Evolutionary conservation across 2,113 vertebrate species (phyloP).

Genomic region (Leptocoma aspasia): DNA sequence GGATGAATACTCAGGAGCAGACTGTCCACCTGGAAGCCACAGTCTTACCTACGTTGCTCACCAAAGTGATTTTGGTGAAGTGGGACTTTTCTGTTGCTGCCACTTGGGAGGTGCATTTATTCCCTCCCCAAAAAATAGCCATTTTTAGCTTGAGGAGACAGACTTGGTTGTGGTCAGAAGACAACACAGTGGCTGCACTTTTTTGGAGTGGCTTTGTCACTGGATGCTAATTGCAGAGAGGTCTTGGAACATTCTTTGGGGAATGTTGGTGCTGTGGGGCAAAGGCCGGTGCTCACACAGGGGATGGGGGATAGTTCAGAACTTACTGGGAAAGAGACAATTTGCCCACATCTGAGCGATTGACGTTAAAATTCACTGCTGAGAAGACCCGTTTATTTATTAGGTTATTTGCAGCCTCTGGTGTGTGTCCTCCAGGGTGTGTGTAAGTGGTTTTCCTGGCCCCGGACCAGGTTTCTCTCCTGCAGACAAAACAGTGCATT

Average conservation of each 20-base stretch:
- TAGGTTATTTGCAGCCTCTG: not conserved
- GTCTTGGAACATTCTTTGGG: not conserved
- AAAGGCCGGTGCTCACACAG: not conserved
- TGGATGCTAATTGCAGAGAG: not conserved
- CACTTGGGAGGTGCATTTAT: not conserved
- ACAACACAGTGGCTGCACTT: not conserved
- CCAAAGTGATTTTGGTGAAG: not conserved
- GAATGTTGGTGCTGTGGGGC: not conserved
- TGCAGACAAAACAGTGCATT: constrained; percentile 19
- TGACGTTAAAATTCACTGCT: not conserved
- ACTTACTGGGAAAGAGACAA: not conserved
- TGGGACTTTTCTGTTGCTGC: not conserved
- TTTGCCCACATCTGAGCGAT: not conserved
- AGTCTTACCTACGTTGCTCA: not conserved
- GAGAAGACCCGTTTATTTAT: not conserved
- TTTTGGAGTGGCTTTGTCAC: not conserved
- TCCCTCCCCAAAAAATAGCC: not conserved
- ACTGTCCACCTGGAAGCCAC: not conserved
- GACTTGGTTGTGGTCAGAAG: not conserved
- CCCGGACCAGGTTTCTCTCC: not conserved
- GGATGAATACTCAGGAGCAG: not conserved
- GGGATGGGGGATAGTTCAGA: too few relatives aligned
- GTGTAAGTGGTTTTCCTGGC: not conserved
- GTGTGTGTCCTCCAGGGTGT: not conserved
- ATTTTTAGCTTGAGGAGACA: not conserved